Conservation (phyloP, 2,797 vertebrate genomes). For the Smutsia temminckii region DNA sequence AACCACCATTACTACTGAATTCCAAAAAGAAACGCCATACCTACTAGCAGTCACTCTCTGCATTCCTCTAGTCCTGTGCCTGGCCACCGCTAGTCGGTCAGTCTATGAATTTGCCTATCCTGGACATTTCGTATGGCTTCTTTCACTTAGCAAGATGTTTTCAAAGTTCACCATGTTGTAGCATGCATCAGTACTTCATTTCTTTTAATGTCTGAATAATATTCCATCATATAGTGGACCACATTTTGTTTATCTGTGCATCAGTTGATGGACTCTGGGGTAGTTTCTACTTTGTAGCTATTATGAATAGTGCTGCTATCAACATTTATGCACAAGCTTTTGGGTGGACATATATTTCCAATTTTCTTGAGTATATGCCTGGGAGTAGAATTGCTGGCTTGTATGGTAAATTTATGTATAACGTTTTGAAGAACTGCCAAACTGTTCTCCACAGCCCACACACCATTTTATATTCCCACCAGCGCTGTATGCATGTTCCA, state of each 20-base stretch:
- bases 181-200: background rate
- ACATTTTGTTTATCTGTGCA: background rate
- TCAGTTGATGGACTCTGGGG: background rate
- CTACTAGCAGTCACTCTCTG: background rate
- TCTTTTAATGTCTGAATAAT: background rate
- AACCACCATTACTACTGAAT: background rate
- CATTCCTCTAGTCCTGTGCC: fast-evolving
- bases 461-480: background rate
- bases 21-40: background rate
- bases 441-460: background rate
- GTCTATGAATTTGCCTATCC: background rate
- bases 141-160: background rate
- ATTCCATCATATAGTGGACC: background rate
- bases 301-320: background rate
- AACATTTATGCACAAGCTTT: background rate
- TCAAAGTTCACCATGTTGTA: background rate
- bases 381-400: background rate
- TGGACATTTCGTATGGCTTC: background rate
- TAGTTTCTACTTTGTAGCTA: background rate
- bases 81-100: background rate
- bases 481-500: background rate
- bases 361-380: background rate
- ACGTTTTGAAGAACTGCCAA: background rate
- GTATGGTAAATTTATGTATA: background rate
- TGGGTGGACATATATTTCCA: background rate